Evolutionary conservation across 2,888 invertebrate species (phyloP), one percentile per base, ranked within the genome.

Genomic region (Tetragonula carbonaria): DNA sequence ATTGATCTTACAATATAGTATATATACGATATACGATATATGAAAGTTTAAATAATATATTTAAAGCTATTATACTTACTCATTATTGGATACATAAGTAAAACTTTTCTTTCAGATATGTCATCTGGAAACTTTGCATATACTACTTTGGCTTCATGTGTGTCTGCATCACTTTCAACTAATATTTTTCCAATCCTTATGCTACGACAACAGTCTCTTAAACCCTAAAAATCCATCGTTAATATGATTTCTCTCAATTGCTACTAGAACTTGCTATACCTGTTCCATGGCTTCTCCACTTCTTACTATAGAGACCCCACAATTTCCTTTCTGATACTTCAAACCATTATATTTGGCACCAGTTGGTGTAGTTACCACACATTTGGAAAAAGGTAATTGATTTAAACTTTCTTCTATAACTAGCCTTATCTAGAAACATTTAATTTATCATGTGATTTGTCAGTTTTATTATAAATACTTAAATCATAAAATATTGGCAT

Each of bases 81-180:
- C 98, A 99, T 99, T 80, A 99, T 99, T 16, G 99, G 99, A 95
- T 99, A 99, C 98, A 99, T 99, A 4, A 99, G 96, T 67, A 99
- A 95, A 63, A 99, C 98, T 94, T 96, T 96, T 90, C 99, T 96
- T 75, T 97, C 96, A 0, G 97, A 96, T 87, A 99, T 98, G 94
- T 99, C 99, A 87, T 99, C 98, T 0, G 99, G 99, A 94, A 99
- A 98, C 94, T 99, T 97, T 8, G 99, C 98, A 94, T 99, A 99
- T 4, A 99, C 98, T 0, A 99, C 99, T 93, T 97, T 97, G 0
- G 99, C 99, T 94, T 98, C 99, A 91, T 99, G 99, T 0, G 99
- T 99, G 92, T 99, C 99, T 16, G 97, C 97, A 95, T 99, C 99
- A 85, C 98, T 98, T 95, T 99, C 99, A 0, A 99, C 98, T 66